These are phyloP conservation scores for Xestia rhomboidea DNA, from an alignment of 2,888 invertebrate genomes.

Conservation along the genomic window DNA sequence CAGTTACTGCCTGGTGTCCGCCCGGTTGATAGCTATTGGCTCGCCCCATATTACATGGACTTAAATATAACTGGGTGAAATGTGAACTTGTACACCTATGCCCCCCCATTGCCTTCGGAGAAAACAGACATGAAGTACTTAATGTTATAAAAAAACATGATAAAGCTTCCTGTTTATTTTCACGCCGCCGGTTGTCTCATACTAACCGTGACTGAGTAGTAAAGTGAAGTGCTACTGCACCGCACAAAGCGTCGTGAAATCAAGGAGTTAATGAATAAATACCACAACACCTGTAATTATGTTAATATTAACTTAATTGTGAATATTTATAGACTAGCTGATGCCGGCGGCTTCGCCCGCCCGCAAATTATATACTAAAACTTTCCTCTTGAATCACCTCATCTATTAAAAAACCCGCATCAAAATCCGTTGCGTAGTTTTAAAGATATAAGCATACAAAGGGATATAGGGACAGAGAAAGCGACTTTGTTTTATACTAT, in stretches of 20 bases:
- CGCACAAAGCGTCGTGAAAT: conserved; percentile 28
- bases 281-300: conserved; percentile 18
- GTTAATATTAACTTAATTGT: conserved; percentile 7
- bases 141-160: background rate
- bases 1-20: background rate
- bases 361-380: no score
- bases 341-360: no score
- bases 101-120: background rate
- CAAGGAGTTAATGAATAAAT: conserved; percentile 16
- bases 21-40: background rate
- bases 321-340: no score
- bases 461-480: no score
- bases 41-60: background rate
- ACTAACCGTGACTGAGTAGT: conserved; percentile 4
- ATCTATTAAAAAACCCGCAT: no score
- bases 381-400: no score
- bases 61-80: background rate
- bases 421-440: no score
- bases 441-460: no score
- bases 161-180: background rate
- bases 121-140: background rate
- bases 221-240: conserved; percentile 34
- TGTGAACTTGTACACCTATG: background rate
- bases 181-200: background rate
- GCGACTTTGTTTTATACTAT: no score